Conservation (phyloP, 2,888 invertebrate genomes). For the Drosophila buzzatii region DNA sequence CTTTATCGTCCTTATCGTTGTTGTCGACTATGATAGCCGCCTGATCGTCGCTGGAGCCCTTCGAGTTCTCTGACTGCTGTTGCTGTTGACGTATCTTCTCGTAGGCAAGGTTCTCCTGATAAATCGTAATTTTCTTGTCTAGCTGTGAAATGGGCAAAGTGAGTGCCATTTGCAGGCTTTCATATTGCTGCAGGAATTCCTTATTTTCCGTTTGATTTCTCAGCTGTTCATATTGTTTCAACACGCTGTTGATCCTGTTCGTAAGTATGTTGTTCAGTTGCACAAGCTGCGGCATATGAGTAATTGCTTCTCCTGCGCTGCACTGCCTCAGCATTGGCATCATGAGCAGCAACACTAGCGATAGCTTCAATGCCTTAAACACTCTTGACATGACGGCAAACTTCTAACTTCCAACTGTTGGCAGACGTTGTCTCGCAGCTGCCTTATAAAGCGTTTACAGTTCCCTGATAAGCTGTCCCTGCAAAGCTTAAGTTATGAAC, state of each 20-base stretch:
- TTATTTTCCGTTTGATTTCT: neutral
- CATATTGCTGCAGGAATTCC: conserved; percentile 15
- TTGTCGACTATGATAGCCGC: neutral
- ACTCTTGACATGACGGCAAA: conserved; percentile 26
- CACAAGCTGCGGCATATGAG: conserved; percentile 4
- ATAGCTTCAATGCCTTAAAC: conserved; percentile 6
- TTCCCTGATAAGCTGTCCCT: conserved; percentile 35
- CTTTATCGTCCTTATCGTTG: neutral
- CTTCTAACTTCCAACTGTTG: conserved; percentile 27
- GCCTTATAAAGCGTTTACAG: conserved; percentile 33
- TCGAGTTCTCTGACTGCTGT: neutral
- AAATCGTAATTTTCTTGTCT: conserved; percentile 49
- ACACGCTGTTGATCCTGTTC: conserved; percentile 28
- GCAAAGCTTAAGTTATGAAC: conserved; percentile 45
- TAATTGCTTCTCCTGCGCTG: neutral
- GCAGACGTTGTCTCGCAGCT: neutral
- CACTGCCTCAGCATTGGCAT: conserved; percentile 30
- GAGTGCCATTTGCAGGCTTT: conserved; percentile 30
- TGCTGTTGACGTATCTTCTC: neutral
- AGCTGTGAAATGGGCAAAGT: conserved; percentile 36
- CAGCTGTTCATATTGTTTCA: conserved; percentile 13
- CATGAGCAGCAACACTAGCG: conserved; percentile 10
- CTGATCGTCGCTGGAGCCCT: neutral
- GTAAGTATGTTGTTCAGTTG: conserved; percentile 50
- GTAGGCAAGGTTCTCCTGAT: conserved; percentile 28